Percentiles rank a stretch among this genome's conserved stretches.
Evolutionary conservation across 1,140 invertebrate genomes (phyloP).

Genomic region (Littorina saxatilis): DNA sequence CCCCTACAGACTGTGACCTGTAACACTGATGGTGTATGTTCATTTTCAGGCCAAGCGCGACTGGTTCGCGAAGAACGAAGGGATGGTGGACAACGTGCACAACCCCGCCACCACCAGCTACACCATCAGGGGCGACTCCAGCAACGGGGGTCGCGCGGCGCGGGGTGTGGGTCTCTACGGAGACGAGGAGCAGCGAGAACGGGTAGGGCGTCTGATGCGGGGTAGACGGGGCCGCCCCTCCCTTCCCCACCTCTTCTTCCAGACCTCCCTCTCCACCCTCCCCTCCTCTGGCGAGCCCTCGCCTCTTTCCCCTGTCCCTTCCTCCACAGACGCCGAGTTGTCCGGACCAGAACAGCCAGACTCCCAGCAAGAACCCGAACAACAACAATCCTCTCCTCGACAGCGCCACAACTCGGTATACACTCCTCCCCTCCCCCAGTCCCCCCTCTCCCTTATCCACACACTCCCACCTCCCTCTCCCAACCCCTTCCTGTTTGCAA

Average conservation of each 20-base stretch:
- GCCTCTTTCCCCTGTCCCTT: not conserved
- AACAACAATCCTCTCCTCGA: too few relatives aligned
- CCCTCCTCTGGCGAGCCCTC: not conserved
- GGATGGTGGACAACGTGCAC: not conserved
- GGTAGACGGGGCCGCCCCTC: not conserved
- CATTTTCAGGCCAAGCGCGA: conserved; percentile 1
- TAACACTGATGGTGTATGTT: too few relatives aligned
- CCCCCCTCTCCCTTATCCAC: not conserved
- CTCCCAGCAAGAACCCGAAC: too few relatives aligned
- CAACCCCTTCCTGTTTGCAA: not conserved
- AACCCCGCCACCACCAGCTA: not conserved
- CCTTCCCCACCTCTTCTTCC: conserved; percentile 14
- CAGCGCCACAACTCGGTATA: not conserved
- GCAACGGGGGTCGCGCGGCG: not conserved
- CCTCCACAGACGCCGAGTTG: not conserved
- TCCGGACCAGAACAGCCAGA: not conserved
- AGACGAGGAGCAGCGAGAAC: not conserved
- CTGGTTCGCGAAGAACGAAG: conserved; percentile 10
- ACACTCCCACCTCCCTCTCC: not conserved
- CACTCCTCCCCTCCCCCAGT: not conserved
- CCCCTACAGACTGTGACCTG: too few relatives aligned
- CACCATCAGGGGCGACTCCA: not conserved
- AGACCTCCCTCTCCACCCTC: not conserved
- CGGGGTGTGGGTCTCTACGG: not conserved
- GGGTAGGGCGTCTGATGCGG: not conserved